phyloP scores from a whole-genome alignment of 2,797 vertebrate species.

The Eleutherodactylus coqui region DNA sequence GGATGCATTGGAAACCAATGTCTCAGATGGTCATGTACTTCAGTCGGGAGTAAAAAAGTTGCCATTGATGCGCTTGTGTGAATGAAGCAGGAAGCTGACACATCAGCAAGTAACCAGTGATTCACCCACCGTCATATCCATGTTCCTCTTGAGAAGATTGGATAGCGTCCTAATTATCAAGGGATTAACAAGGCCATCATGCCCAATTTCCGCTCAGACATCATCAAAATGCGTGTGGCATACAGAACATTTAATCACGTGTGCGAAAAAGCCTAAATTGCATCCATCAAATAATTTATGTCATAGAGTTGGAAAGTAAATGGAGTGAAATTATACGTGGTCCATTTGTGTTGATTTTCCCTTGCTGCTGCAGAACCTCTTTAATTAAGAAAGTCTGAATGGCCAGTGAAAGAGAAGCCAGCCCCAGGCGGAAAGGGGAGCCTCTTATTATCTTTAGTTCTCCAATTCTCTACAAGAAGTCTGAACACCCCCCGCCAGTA shows the following conservation, averaged over 20 bases:
- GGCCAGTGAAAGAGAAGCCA: not conserved
- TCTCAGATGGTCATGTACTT: too few species aligned
- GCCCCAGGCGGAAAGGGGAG: slow-evolving; percentile 12
- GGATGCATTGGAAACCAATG: too few species aligned
- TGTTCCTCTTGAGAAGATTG: too few species aligned
- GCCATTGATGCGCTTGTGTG: too few species aligned
- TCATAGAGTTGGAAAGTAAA: not conserved
- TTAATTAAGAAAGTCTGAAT: not conserved
- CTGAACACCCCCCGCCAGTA: slow-evolving; percentile 37
- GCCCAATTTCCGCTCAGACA: not conserved
- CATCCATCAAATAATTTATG: not conserved
- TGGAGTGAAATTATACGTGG: not conserved
- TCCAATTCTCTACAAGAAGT: slow-evolving; percentile 1
- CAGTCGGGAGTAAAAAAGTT: too few species aligned
- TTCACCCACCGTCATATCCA: too few species aligned
- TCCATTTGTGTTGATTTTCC: not conserved
- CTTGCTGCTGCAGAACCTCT: slow-evolving; percentile 24
- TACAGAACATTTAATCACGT: not conserved
- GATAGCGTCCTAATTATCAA: not conserved
- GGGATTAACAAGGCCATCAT: not conserved
- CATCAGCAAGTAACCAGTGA: too few species aligned
- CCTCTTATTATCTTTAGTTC: slow-evolving; percentile 19
- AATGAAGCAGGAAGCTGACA: too few species aligned
- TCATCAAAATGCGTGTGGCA: not conserved
- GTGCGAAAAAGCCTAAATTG: not conserved